Conservation (phyloP, 1,140 invertebrate genomes). For the Drosophila micromelanica region DNA sequence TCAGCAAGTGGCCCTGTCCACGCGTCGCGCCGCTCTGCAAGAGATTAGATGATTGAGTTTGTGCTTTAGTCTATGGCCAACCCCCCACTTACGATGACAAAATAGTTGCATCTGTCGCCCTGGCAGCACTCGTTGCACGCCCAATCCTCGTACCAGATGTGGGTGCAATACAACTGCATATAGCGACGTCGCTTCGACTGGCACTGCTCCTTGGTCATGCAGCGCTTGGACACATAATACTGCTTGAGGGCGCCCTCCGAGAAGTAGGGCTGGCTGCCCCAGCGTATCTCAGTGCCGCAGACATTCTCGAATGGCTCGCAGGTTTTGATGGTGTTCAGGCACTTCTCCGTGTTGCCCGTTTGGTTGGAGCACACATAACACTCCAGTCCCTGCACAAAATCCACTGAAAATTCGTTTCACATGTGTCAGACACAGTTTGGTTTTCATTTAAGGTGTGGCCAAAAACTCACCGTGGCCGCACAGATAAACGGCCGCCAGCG, state of each 20-base stretch:
- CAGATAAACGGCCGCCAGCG: constrained; percentile 56
- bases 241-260: constrained; percentile 96
- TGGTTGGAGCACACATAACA: constrained; percentile 98
- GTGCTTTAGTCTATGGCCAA: neutral
- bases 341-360: constrained; percentile 97
- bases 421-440: constrained; percentile 8
- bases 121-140: constrained; percentile 98
- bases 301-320: constrained; percentile 94
- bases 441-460: constrained; percentile 58
- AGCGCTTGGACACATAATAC: constrained; percentile 96
- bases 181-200: constrained; percentile 88
- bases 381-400: constrained; percentile 90
- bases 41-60: neutral
- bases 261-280: constrained; percentile 98
- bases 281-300: constrained; percentile 94
- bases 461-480: constrained; percentile 60
- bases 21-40: constrained; percentile 58
- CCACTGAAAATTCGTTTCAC: constrained; percentile 43
- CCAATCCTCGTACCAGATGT: constrained; percentile 99
- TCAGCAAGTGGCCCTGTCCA: neutral
- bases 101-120: constrained; percentile 98
- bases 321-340: constrained; percentile 94
- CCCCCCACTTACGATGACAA: constrained; percentile 94
- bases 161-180: constrained; percentile 91
- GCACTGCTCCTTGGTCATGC: constrained; percentile 93